These are phyloP conservation scores for Blennius ocellaris DNA, from an alignment of 2,113 vertebrate species.

Conservation along the genomic window DNA sequence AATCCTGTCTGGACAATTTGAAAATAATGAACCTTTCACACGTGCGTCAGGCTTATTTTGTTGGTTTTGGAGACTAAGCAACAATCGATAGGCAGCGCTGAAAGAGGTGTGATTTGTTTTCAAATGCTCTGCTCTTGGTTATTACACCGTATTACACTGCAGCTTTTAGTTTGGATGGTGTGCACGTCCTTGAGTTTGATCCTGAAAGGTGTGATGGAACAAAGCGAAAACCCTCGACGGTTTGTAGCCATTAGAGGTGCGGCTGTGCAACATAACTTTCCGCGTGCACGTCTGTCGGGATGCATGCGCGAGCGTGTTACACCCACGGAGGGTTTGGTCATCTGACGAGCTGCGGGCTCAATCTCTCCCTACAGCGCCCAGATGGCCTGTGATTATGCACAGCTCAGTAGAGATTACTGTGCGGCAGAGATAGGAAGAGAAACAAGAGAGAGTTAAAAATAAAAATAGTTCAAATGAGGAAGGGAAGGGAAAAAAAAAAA, in stretches of 20 bases:
- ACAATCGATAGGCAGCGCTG: not conserved
- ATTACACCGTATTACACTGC: not conserved
- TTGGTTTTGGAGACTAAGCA: not conserved
- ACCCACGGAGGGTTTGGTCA: constrained; percentile 64
- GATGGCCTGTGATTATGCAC: constrained; percentile 83
- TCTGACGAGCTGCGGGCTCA: constrained; percentile 76
- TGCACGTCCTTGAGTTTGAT: constrained; percentile 33
- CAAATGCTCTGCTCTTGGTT: not conserved
- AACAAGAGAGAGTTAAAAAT: constrained; percentile 47
- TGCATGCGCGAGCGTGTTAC: constrained; percentile 21
- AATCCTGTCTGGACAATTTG: not conserved
- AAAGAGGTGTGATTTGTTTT: constrained; percentile 22
- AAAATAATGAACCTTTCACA: not conserved
- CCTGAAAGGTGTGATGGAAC: constrained; percentile 44
- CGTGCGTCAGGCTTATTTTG: not conserved
- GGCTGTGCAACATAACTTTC: constrained; percentile 15
- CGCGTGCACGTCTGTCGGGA: constrained; percentile 2
- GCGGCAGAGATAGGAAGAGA: constrained; percentile 58
- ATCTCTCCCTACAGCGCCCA: constrained; percentile 78
- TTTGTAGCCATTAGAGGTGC: constrained; percentile 61
- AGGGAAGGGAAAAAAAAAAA: constrained; percentile 11
- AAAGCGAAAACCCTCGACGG: constrained; percentile 18
- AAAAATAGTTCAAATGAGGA: constrained; percentile 56
- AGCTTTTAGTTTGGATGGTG: not conserved
- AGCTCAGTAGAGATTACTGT: constrained; percentile 80